Percentiles rank a stretch among this genome's conserved stretches.
phyloP scores from a whole-genome alignment of 2,888 invertebrate genomes.

The Meghimatium bilineatum region DNA sequence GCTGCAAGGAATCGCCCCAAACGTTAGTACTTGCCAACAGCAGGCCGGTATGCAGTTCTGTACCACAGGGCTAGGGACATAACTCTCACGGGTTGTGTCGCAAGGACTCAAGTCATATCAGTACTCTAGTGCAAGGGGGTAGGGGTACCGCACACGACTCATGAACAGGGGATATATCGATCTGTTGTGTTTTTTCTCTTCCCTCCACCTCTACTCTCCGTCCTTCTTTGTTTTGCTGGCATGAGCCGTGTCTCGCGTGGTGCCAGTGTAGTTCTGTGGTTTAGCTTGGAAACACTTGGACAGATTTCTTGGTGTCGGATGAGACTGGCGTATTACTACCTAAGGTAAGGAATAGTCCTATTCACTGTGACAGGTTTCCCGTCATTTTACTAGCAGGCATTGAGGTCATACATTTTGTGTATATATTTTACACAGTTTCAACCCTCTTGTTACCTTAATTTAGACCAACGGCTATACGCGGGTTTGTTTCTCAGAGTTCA shows the following conservation, averaged over 20 bases:
- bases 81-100: constrained; percentile 20
- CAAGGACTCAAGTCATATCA: not conserved
- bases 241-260: not conserved
- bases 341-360: not conserved
- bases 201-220: not conserved
- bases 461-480: too few species aligned
- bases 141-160: not conserved
- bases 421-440: too few species aligned
- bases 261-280: not conserved
- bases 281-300: not conserved
- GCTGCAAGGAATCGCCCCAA: not conserved
- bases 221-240: constrained; percentile 25
- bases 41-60: not conserved
- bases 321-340: too few species aligned
- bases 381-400: too few species aligned
- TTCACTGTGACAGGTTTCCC: too few species aligned
- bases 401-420: too few species aligned
- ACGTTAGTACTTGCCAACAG: not conserved
- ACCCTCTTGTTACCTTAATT: too few species aligned
- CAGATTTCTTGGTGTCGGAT: constrained; percentile 5
- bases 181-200: not conserved
- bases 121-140: constrained; percentile 5
- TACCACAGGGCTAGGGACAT: not conserved
- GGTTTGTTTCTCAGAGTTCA: too few species aligned
- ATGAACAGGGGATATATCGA: constrained; percentile 1